These are phyloP conservation scores for Phocoena sinus DNA, from an alignment of 2,113 vertebrate species.

Conservation along the genomic window DNA sequence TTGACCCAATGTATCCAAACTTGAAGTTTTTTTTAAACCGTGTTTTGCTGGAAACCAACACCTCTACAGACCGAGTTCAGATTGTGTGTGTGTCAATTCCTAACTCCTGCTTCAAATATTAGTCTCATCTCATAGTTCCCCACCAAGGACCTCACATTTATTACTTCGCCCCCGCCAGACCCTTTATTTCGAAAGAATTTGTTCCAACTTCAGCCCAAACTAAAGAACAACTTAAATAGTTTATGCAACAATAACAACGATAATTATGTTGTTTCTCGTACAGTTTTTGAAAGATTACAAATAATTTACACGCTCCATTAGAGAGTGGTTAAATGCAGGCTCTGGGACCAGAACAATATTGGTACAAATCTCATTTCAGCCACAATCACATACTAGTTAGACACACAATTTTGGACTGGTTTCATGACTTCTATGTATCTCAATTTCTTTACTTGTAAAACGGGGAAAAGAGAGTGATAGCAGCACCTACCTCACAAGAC, in stretches of 20 bases:
- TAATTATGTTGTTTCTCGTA: neutral
- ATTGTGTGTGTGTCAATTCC: neutral
- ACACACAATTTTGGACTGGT: neutral
- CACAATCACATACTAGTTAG: neutral
- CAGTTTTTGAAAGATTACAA: neutral
- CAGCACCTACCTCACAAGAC: no score
- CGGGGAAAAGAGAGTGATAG: neutral
- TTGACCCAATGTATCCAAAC: neutral
- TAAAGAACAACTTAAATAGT: neutral
- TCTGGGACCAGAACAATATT: neutral
- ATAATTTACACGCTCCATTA: neutral
- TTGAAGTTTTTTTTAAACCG: neutral
- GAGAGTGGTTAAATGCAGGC: neutral
- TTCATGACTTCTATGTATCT: neutral
- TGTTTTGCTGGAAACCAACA: neutral
- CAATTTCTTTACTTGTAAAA: neutral
- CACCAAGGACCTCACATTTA: neutral
- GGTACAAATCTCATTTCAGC: neutral
- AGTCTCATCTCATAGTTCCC: neutral
- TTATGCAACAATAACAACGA: neutral
- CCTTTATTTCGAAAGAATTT: neutral
- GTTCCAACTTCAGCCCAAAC: neutral
- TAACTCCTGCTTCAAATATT: neutral
- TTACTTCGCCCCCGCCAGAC: neutral
- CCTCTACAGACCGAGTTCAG: neutral